Evolutionary conservation across 2,888 invertebrate species (phyloP).

Genomic region (Conomelus anceps): DNA sequence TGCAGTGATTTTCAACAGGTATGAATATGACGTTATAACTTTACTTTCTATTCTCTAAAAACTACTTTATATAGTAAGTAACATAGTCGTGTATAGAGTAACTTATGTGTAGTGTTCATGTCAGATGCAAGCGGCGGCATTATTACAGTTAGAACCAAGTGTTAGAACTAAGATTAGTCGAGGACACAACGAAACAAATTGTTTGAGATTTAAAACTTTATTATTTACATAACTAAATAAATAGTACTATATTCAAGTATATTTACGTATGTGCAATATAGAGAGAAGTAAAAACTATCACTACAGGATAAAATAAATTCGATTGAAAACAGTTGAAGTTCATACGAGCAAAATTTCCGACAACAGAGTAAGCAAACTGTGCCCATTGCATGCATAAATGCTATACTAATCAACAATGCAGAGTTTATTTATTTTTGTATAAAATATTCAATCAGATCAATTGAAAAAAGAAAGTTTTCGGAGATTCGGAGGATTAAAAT

Average conservation of each 20-base stretch:
- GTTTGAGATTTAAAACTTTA: background rate
- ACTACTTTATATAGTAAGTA: too few species aligned
- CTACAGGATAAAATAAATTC: background rate
- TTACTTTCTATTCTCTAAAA: too few species aligned
- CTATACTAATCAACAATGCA: background rate
- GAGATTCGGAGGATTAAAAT: too few species aligned
- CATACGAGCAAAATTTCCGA: background rate
- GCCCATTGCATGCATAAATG: background rate
- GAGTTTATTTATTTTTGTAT: background rate
- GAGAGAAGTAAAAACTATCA: background rate
- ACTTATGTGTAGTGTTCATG: too few species aligned
- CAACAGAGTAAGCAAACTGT: background rate
- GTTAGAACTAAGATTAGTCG: too few species aligned
- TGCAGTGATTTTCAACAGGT: too few species aligned
- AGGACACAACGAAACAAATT: too few species aligned
- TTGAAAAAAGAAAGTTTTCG: background rate
- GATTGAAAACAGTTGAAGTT: background rate
- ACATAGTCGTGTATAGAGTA: too few species aligned
- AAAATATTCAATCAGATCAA: background rate
- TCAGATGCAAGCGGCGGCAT: too few species aligned
- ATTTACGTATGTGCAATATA: background rate
- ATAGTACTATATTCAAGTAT: background rate
- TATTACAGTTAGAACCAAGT: too few species aligned
- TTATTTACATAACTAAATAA: background rate
- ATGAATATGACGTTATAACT: too few species aligned